These are phyloP conservation scores for Drosophila testacea DNA, from an alignment of 2,888 invertebrate genomes.

Conservation along the genomic window DNA sequence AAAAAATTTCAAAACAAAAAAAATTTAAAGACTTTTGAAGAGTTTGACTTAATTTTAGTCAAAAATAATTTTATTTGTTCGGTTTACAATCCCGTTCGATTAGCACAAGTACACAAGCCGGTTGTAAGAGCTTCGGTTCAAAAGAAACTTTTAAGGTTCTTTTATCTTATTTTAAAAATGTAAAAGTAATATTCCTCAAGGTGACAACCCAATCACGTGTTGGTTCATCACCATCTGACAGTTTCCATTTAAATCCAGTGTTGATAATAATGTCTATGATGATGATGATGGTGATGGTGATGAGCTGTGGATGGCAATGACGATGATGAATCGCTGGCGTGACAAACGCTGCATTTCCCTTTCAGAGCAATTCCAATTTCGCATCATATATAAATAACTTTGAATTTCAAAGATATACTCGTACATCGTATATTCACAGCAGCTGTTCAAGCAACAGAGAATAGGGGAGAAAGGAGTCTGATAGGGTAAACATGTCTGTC, in stretches of 20 bases:
- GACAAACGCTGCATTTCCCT: slow-evolving; percentile 53
- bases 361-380: slow-evolving; percentile 65
- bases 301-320: slow-evolving; percentile 48
- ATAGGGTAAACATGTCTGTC: slow-evolving; percentile 44
- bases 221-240: slow-evolving; percentile 49
- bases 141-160: not conserved
- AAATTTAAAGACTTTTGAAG: no score
- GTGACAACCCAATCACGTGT: slow-evolving; percentile 25
- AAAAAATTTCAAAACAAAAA: no score
- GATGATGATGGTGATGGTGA: slow-evolving; percentile 25
- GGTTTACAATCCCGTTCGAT: no score
- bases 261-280: slow-evolving; percentile 44
- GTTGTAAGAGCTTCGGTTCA: no score
- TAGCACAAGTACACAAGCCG: no score
- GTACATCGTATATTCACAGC: slow-evolving; percentile 38
- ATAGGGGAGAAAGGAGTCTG: not conserved
- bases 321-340: slow-evolving; percentile 69
- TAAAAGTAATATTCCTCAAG: not conserved
- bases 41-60: no score
- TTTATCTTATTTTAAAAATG: not conserved
- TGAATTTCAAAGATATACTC: slow-evolving; percentile 57
- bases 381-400: slow-evolving; percentile 71
- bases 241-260: slow-evolving; percentile 46
- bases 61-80: no score
- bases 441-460: slow-evolving; percentile 18